phyloP scores from a whole-genome alignment of 2,888 invertebrate genomes.

The Agelastica alni region DNA sequence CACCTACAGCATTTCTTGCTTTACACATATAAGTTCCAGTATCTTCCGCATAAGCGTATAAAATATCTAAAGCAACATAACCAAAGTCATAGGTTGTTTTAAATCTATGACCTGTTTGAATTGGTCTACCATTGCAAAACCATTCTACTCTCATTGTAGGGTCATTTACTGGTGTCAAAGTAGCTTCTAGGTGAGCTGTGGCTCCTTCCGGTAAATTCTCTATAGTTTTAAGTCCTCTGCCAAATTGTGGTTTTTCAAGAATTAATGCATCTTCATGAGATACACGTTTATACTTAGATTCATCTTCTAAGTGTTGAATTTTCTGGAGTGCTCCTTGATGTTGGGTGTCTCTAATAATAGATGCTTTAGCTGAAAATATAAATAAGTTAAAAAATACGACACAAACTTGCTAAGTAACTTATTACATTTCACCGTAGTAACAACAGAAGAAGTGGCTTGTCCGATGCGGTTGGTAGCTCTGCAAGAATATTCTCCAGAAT shows the following conservation, averaged over 20 bases:
- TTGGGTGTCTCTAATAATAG: slow-evolving; percentile 87
- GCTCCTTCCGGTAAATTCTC: slow-evolving; percentile 84
- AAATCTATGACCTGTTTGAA: slow-evolving; percentile 92
- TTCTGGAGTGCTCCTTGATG: slow-evolving; percentile 92
- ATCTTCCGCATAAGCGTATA: slow-evolving; percentile 96
- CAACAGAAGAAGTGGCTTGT: slow-evolving; percentile 79
- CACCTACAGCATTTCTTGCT: slow-evolving; percentile 92
- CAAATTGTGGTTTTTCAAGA: slow-evolving; percentile 87
- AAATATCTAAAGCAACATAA: slow-evolving; percentile 93
- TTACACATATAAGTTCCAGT: slow-evolving; percentile 96
- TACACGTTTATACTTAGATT: slow-evolving; percentile 74
- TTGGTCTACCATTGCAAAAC: slow-evolving; percentile 93
- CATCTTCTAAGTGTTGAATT: slow-evolving; percentile 89
- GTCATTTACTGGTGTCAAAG: slow-evolving; percentile 95
- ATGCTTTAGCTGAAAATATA: slow-evolving; percentile 69
- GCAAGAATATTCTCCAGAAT: slow-evolving; percentile 90
- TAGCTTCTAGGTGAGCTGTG: slow-evolving; percentile 91
- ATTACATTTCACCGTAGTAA: slow-evolving; percentile 79
- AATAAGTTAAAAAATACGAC: no score
- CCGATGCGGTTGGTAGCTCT: slow-evolving; percentile 85
- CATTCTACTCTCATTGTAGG: slow-evolving; percentile 98
- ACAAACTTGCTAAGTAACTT: no score
- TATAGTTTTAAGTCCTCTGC: slow-evolving; percentile 81
- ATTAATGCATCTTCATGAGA: slow-evolving; percentile 74
- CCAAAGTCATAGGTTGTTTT: slow-evolving; percentile 97